phyloP scores from a whole-genome alignment of 2,797 vertebrate species.

The Pipistrellus pipistrellus region DNA sequence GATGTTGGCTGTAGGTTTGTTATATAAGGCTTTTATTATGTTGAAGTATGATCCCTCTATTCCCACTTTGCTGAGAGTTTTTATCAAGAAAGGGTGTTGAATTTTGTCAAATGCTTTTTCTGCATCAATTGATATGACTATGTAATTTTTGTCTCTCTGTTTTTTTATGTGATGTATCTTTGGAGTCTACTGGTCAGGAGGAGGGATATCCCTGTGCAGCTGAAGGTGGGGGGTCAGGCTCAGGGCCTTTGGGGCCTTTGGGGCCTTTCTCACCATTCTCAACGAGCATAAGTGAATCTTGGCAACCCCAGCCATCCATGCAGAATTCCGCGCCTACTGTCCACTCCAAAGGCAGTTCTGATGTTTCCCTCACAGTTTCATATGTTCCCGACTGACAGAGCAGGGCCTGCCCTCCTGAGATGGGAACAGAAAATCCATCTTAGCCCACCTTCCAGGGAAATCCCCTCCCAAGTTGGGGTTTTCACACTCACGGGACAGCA shows the following conservation, averaged over 20 bases:
- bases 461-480: neutral
- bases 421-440: neutral
- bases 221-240: neutral
- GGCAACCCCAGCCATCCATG: neutral
- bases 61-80: no score
- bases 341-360: rapidly evolving
- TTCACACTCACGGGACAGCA: conserved; percentile 52
- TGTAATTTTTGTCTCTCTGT: no score
- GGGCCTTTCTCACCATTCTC: conserved; percentile 57
- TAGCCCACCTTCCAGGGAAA: neutral
- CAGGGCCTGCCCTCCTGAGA: neutral
- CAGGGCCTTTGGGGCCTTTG: neutral
- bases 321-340: rapidly evolving
- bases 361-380: rapidly evolving
- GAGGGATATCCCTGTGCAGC: rapidly evolving
- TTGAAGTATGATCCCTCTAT: no score
- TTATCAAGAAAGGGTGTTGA: no score
- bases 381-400: rapidly evolving
- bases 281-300: conserved; percentile 26
- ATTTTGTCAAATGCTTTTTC: no score
- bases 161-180: neutral
- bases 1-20: no score
- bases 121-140: no score
- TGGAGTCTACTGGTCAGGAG: rapidly evolving
- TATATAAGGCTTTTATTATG: no score